A percentile compares a stretch with the other conserved stretches of the same genome.
Conservation (phyloP, 2,113 vertebrate species). For the Datnioides undecimradiatus region DNA sequence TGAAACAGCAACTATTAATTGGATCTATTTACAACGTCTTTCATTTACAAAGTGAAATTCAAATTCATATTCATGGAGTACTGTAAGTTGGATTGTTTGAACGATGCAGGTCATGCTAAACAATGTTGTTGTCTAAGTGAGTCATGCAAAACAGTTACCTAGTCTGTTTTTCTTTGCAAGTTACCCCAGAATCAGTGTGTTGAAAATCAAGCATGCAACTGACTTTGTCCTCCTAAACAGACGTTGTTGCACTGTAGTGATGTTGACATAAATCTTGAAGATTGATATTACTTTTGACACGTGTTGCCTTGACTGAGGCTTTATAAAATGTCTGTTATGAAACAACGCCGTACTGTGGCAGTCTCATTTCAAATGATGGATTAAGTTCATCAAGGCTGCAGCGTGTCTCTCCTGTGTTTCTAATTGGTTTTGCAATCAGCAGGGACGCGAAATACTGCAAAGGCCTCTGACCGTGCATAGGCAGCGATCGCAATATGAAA, state of each 20-base stretch:
- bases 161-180: not conserved
- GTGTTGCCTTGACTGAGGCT: not conserved
- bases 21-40: not conserved
- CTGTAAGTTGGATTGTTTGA: not conserved
- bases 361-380: conserved; percentile 34
- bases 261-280: not conserved
- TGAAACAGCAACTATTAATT: not conserved
- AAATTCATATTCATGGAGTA: not conserved
- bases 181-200: not conserved
- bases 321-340: conserved; percentile 17
- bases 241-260: not conserved
- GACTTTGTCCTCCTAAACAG: not conserved
- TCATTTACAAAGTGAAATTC: not conserved
- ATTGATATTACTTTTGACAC: conserved; percentile 11
- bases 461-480: not conserved
- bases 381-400: conserved; percentile 11
- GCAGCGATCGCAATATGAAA: not conserved
- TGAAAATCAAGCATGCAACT: not conserved
- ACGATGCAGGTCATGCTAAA: not conserved
- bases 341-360: not conserved
- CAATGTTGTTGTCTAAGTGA: not conserved
- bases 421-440: conserved; percentile 24
- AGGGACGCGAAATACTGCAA: not conserved
- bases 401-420: conserved; percentile 1
- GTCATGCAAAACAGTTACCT: not conserved